These are phyloP conservation scores for Lophura nycthemera DNA, from an alignment of 2,113 vertebrate species.

Conservation along the genomic window DNA sequence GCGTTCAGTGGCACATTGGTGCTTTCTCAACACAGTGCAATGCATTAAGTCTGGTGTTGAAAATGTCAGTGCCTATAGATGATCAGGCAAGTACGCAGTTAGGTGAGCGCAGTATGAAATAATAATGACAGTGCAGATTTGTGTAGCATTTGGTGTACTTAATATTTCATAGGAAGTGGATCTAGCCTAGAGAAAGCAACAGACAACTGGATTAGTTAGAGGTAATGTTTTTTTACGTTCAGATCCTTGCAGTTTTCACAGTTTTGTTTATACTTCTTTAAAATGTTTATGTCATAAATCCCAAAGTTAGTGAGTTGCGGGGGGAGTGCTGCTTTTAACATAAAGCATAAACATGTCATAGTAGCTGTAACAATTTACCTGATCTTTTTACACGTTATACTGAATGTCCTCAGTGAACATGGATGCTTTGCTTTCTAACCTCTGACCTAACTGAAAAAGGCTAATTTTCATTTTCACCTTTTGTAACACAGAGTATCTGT, in stretches of 20 bases:
- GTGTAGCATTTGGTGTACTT: constrained; percentile 4
- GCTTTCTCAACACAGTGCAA: constrained; percentile 15
- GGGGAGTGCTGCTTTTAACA: neutral
- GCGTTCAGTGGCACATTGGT: neutral
- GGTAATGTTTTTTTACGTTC: neutral
- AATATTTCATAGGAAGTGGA: constrained; percentile 42
- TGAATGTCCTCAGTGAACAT: neutral
- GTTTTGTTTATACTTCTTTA: neutral
- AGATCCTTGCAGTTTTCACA: neutral
- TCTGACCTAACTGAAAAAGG: neutral
- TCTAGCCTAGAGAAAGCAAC: neutral
- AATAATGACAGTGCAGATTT: constrained; percentile 36
- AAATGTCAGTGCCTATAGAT: constrained; percentile 29
- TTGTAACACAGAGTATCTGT: neutral
- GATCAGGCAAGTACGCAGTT: neutral
- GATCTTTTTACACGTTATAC: neutral
- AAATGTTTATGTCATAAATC: neutral
- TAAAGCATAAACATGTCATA: neutral
- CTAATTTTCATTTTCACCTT: neutral
- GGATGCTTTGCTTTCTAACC: neutral
- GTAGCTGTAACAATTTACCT: accelerated
- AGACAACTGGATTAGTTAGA: neutral
- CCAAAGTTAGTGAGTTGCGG: accelerated
- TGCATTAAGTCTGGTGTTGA: constrained; percentile 7
- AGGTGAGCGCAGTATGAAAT: constrained; percentile 38